Base-by-base conservation (phyloP, 2,113 vertebrate species). In the Gadus macrocephalus region DNA sequence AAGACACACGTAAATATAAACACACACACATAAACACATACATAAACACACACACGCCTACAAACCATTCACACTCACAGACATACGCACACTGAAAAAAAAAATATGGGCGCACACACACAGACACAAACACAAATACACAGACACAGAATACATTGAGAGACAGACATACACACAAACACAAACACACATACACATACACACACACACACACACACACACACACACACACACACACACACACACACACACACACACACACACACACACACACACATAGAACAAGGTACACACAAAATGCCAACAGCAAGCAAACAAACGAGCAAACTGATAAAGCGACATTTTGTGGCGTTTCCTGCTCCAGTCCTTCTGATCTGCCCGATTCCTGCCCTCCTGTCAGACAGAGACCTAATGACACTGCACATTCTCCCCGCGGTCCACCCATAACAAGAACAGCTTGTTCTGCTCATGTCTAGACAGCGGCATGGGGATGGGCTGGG, bases 391-490 rank as follows among this genome's bases (percentile, higher is more conserved):
- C 20, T 15, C 72, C 82, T 83, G 81, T 77, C 73, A 66, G 61
- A 11, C 69, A 79, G 75, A 60, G 38, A 76, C 80, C 77, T 83
- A 84, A 85, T 79, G 78, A 89, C 85, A 89, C 71, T 83, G 69
- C 80, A 85, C 84, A 89, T 84, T 87, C 80, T 76, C 20, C 19
- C 19, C 19, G 8, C 59, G 85, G 78, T 84, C 83, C 86, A 82
- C 72, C 69, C 65, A 79, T 82, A 86, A 86, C 80, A 83, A 87
- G 71, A 78, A 92, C 87, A 88, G 86, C 83, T 81, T 87, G 85
- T 79, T 81, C 77, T 84, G 80, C 80, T 83, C 84, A 88, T 81
- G 88, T 92, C 85, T 91, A 93, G 91, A 93, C 80, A 74, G 77
- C 17, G 64, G 69, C 27, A 15, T 61, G 25, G 31, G 31, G 31